These are phyloP conservation scores for Diabrotica virgifera DNA, from an alignment of 1,140 invertebrate species.

Conservation along the genomic window DNA sequence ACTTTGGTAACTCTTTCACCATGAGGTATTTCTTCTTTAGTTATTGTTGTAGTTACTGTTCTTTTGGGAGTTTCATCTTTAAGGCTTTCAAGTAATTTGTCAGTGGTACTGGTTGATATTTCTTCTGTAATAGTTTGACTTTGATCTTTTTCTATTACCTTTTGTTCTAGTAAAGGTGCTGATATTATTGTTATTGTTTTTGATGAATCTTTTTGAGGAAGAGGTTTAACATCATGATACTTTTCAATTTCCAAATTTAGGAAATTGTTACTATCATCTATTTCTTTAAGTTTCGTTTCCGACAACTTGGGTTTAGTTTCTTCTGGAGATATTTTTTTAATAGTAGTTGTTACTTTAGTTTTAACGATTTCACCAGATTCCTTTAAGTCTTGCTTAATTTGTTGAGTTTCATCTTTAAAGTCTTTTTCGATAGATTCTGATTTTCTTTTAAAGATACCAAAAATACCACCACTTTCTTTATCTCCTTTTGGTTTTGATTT, in stretches of 20 bases:
- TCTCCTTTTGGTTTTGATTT: neutral
- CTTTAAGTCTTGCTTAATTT: neutral
- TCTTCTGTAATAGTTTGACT: no score
- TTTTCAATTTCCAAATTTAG: constrained; percentile 24
- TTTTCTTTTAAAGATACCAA: neutral
- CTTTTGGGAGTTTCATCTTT: constrained; percentile 7
- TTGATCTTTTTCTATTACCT: constrained; percentile 24
- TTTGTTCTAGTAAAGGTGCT: constrained; percentile 25
- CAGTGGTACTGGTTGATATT: no score
- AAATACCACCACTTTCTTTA: neutral
- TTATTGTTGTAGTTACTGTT: constrained; percentile 4
- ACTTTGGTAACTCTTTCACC: constrained; percentile 22
- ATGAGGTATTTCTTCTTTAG: constrained; percentile 11
- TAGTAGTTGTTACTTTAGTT: neutral
- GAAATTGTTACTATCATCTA: constrained; percentile 21
- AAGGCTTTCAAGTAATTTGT: no score
- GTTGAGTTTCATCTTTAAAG: neutral
- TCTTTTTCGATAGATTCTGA: neutral
- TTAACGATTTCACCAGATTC: neutral
- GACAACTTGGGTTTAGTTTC: constrained; percentile 13
- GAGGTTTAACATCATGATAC: constrained; percentile 26
- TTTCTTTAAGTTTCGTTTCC: constrained; percentile 11
- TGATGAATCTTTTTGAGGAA: neutral
- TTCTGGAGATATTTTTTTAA: neutral
- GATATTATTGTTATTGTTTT: constrained; percentile 13